Conservation (phyloP, 2,888 invertebrate species). For the Orchesellides sinensis region DNA sequence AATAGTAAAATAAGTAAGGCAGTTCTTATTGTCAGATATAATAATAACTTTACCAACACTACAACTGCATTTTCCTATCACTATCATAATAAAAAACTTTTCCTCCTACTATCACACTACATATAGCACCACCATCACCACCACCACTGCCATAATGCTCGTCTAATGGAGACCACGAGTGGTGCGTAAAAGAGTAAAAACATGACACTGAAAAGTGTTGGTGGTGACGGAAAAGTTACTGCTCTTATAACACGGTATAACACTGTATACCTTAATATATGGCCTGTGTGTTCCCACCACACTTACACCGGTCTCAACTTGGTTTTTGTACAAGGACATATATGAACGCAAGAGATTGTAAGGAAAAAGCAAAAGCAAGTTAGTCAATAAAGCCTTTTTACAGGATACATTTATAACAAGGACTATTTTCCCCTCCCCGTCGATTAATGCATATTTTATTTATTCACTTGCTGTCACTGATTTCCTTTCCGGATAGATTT, state of each 20-base stretch:
- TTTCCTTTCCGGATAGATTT: slow-evolving; percentile 70
- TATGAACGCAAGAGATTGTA: slow-evolving; percentile 12
- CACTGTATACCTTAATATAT: not conserved
- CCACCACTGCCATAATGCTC: slow-evolving; percentile 18
- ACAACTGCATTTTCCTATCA: not conserved
- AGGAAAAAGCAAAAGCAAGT: slow-evolving; percentile 39
- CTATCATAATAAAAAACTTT: no score
- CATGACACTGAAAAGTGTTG: slow-evolving; percentile 66
- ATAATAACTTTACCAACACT: not conserved
- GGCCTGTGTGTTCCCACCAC: not conserved
- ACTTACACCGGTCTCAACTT: not conserved
- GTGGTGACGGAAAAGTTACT: slow-evolving; percentile 64
- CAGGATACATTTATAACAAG: slow-evolving; percentile 62
- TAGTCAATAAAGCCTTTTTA: slow-evolving; percentile 40
- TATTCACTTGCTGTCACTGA: slow-evolving; percentile 70
- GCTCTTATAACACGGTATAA: not conserved
- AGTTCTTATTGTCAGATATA: not conserved
- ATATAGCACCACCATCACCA: not conserved
- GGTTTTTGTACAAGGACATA: not conserved
- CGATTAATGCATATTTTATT: slow-evolving; percentile 71
- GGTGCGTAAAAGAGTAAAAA: slow-evolving; percentile 42
- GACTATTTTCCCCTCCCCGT: slow-evolving; percentile 61
- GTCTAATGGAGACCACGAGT: slow-evolving; percentile 15
- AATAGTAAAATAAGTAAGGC: not conserved
- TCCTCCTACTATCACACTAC: not conserved